Evolutionary conservation across 2,797 vertebrate species (phyloP).

Genomic region (Centropyge bicolor): DNA sequence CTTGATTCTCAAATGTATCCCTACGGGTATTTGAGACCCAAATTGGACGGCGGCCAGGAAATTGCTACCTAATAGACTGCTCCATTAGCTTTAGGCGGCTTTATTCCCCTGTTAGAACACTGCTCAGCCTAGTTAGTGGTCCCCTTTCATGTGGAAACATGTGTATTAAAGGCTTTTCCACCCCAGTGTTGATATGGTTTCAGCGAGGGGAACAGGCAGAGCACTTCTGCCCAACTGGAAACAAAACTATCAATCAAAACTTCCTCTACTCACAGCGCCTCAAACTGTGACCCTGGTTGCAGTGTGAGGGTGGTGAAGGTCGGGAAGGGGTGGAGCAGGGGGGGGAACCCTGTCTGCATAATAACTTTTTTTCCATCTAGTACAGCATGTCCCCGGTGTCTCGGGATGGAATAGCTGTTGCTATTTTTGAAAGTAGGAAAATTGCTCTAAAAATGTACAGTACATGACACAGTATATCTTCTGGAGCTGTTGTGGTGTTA

Average conservation of each 20-base stretch:
- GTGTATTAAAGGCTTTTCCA: slow-evolving; percentile 51
- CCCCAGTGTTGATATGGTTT: slow-evolving; percentile 52
- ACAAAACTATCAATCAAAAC: slow-evolving; percentile 64
- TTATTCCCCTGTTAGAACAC: slow-evolving; percentile 35
- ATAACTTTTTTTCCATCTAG: slow-evolving; percentile 71
- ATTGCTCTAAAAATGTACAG: slow-evolving; percentile 60
- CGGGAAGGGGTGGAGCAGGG: slow-evolving; percentile 52
- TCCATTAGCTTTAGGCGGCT: slow-evolving; percentile 33
- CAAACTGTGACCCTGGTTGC: slow-evolving; percentile 54
- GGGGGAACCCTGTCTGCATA: slow-evolving; percentile 74
- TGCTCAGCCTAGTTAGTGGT: slow-evolving; percentile 25
- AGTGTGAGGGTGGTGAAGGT: slow-evolving; percentile 48
- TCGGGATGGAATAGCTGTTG: slow-evolving; percentile 63
- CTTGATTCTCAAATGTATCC: slow-evolving; percentile 23
- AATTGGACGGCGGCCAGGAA: slow-evolving; percentile 55
- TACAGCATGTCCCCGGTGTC: slow-evolving; percentile 58
- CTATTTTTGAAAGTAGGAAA: slow-evolving; percentile 78
- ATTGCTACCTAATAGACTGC: slow-evolving; percentile 45
- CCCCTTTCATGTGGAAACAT: slow-evolving; percentile 60
- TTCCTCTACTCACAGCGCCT: slow-evolving; percentile 35
- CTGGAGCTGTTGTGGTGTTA: slow-evolving; percentile 28
- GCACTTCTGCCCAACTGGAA: slow-evolving; percentile 53
- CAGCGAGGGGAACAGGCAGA: slow-evolving; percentile 34
- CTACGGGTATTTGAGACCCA: slow-evolving; percentile 27
- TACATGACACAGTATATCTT: slow-evolving; percentile 57